A percentile compares a stretch with the other conserved stretches of the same genome.
Evolutionary conservation across 2,113 vertebrate genomes (phyloP).

Genomic region (Rhinoderma darwinii): DNA sequence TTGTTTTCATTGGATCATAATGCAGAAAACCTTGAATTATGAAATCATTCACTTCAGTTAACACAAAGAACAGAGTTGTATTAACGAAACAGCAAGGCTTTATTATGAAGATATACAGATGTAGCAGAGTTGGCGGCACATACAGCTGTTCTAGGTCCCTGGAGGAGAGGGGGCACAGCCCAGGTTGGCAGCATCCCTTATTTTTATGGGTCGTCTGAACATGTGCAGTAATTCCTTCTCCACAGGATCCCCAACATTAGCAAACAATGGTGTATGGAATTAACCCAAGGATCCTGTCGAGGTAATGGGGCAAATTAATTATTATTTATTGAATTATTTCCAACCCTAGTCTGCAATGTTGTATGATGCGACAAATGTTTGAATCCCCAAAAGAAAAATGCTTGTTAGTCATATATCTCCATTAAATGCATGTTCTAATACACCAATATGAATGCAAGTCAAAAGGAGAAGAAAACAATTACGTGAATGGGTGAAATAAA

Average conservation of each 20-base stretch:
- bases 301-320: too few species aligned
- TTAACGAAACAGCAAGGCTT: background rate
- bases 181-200: too few species aligned
- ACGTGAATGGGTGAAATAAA: constrained; percentile 29
- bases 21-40: background rate
- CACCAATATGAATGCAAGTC: constrained; percentile 8
- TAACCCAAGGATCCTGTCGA: too few species aligned
- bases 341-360: background rate
- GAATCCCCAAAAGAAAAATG: background rate
- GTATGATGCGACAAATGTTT: background rate
- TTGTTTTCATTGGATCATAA: constrained; percentile 19
- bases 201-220: too few species aligned
- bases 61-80: background rate
- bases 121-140: too few species aligned
- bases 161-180: too few species aligned
- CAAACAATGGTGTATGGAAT: too few species aligned
- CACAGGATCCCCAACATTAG: too few species aligned
- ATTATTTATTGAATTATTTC: background rate
- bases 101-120: background rate
- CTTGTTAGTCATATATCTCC: background rate
- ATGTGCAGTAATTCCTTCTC: too few species aligned
- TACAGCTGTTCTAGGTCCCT: too few species aligned
- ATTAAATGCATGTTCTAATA: background rate
- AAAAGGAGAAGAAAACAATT: constrained; percentile 18
- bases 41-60: background rate